Percentiles rank a stretch among this genome's conserved stretches.
Conservation (phyloP, 2,888 invertebrate species). For the Deilephila porcellus region DNA sequence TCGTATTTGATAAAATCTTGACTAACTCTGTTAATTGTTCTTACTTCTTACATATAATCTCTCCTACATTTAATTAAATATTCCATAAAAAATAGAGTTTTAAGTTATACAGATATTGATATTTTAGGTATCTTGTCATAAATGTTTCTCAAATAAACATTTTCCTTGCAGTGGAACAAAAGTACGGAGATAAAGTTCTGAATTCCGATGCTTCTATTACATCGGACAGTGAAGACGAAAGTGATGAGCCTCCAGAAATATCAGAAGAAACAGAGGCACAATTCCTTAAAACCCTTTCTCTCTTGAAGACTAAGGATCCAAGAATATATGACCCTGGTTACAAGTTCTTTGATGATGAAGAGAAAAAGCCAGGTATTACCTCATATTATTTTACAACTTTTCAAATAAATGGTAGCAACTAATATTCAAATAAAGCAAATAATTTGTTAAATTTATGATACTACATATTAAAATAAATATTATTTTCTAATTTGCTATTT, state of each 20-base stretch:
- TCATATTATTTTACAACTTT: conserved; percentile 19
- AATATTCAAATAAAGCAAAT: no score
- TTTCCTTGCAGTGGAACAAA: conserved; percentile 86
- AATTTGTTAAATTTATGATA: no score
- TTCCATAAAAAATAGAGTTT: no score
- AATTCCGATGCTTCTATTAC: conserved; percentile 72
- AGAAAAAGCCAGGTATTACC: conserved; percentile 68
- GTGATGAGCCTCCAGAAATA: conserved; percentile 84
- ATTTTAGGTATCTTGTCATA: no score
- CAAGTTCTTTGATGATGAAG: conserved; percentile 87
- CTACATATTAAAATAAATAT: no score
- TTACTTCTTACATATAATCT: no score
- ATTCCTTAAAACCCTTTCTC: conserved; percentile 94
- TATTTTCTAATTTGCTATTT: no score
- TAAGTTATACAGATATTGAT: no score
- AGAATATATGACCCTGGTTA: conserved; percentile 92
- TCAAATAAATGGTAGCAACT: background rate
- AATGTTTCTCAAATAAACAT: no score
- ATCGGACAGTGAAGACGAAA: conserved; percentile 87
- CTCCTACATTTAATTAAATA: no score
- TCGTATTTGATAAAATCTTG: no score
- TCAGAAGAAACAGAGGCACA: conserved; percentile 90
- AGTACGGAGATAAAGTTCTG: conserved; percentile 86
- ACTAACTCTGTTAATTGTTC: no score
- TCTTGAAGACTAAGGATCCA: conserved; percentile 95